Evolutionary conservation across 2,797 vertebrate genomes (phyloP), one percentile per base, ranked within the genome.

Genomic region (Hipposideros larvatus): DNA sequence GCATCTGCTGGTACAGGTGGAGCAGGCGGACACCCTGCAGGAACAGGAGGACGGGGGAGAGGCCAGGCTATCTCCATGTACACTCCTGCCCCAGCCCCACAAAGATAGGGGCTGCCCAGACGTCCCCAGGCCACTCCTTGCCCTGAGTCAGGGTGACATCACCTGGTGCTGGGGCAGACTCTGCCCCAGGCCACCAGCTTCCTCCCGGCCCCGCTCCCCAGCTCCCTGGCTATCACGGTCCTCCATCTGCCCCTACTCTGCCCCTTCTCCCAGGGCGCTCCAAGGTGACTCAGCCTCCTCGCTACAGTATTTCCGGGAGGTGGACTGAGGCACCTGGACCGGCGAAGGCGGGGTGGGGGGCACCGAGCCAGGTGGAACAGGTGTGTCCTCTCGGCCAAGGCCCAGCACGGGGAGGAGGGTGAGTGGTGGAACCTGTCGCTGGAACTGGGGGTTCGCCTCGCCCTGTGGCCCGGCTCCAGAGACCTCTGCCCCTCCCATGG

Each of bases 201-300:
- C 5, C 16, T 8, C 8, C 68, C 7, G 70, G 70, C 5, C 14
- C 16, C 28, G 28, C 15, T 11, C 37, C 28, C 26, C 22, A 5
- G 65, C 37, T 53, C 31, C 78, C 78, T 1, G 21, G 34, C 14
- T 10, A 34, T 11, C 65, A 8, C 11, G 1, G 43, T 43, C 46
- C 24, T 37, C 15, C 4, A 5, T 16, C 63, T 43, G 31, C 7
- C 63, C 82, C 37, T 0, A 24, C 48, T 22, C 61, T 21, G 31
- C 65, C 66, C 57, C 22, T 8, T 26, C 63, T 48, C 75, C 57
- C 43, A 5, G 85, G 75, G 53, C 1, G 2, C 34, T 46, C 7
- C 0, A 15, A 55, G 34, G 34, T 93, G 96, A 94, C 95, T 95
- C 96, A 96, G 74, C 15, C 14, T 41, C 31, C 71, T 37, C 37